These are phyloP conservation scores for Loris lydekkerianus DNA, from an alignment of 2,797 vertebrate species.

Conservation along the genomic window DNA sequence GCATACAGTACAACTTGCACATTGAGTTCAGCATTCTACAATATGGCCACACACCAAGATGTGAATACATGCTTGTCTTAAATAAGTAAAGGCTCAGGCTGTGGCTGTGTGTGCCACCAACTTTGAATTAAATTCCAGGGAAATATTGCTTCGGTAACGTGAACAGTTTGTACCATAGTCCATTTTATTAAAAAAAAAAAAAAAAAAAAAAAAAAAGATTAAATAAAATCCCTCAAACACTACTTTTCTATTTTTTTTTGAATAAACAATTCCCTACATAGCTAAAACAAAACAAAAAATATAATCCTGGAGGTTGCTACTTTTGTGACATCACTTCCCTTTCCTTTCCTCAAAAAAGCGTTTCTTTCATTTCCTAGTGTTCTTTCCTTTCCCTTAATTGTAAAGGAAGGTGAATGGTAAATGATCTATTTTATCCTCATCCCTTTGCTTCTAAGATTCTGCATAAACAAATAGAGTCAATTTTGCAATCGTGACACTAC, in stretches of 20 bases:
- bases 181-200: background rate
- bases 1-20: slow-evolving; percentile 74
- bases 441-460: background rate
- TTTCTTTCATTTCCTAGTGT: background rate
- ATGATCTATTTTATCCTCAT: background rate
- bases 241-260: slow-evolving; percentile 69
- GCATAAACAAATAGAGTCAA: slow-evolving; percentile 32
- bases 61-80: slow-evolving; percentile 18
- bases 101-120: background rate
- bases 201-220: background rate
- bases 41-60: background rate
- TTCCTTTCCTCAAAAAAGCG: background rate
- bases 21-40: slow-evolving; percentile 30
- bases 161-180: slow-evolving; percentile 63
- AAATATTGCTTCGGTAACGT: slow-evolving; percentile 80
- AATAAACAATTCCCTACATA: slow-evolving; percentile 55
- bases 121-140: slow-evolving; percentile 59
- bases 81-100: background rate
- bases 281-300: background rate
- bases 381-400: background rate
- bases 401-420: slow-evolving; percentile 36
- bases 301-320: background rate
- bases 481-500: slow-evolving; percentile 17
- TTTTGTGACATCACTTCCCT: background rate
- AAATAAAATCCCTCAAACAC: slow-evolving; percentile 58